Percentiles rank a stretch among this genome's conserved stretches.
Conservation (phyloP, 2,888 invertebrate genomes). For the Epistrophe eligans region DNA sequence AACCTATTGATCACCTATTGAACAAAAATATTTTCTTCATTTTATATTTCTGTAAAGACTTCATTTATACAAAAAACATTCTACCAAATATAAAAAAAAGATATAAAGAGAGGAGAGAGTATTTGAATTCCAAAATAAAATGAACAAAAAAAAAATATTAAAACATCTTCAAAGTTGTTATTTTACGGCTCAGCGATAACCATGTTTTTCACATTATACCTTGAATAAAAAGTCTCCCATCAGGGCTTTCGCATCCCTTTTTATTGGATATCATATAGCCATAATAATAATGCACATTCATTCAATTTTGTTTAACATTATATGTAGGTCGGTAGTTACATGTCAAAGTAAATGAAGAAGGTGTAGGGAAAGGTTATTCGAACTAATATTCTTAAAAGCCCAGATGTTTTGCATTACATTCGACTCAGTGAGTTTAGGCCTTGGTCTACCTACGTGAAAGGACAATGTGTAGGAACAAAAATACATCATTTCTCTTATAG, state of each 20-base stretch:
- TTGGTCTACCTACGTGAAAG: background rate
- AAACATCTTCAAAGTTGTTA: constrained; percentile 39
- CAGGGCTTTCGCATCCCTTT: constrained; percentile 23
- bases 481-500: background rate
- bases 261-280: constrained; percentile 23
- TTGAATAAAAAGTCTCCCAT: constrained; percentile 11
- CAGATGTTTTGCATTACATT: constrained; percentile 61
- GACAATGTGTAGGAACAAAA: background rate
- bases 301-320: constrained; percentile 24
- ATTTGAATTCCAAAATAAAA: constrained; percentile 10
- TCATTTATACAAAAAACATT: background rate
- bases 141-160: background rate
- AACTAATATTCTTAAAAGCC: constrained; percentile 67
- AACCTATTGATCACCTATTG: constrained; percentile 21
- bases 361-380: constrained; percentile 1
- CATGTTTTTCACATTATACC: constrained; percentile 20
- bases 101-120: background rate
- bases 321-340: constrained; percentile 19
- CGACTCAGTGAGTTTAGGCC: constrained; percentile 38
- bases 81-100: background rate
- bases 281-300: constrained; percentile 39
- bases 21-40: constrained; percentile 1
- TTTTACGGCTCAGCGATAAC: constrained; percentile 21
- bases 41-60: background rate
- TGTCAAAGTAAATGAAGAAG: constrained; percentile 37